Conservation (phyloP, 2,113 vertebrate species). For the Noctilio leporinus region DNA sequence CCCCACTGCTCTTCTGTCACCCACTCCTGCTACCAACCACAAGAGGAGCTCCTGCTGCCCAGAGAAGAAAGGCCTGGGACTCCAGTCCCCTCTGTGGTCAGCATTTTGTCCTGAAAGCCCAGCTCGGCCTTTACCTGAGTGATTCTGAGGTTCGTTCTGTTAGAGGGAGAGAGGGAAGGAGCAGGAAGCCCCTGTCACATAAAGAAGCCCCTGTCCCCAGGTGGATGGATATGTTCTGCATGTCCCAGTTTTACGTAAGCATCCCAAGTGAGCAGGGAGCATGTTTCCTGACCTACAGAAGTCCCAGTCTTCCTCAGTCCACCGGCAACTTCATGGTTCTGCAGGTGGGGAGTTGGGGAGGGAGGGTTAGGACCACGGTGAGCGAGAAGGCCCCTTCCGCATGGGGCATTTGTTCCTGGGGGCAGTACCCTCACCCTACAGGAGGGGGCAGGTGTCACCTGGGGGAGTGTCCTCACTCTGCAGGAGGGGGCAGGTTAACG, state of each 20-base stretch:
- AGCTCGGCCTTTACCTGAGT: no score
- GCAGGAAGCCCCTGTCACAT: fast-evolving
- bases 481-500: no score
- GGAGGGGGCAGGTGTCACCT: no score
- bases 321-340: no score
- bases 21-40: not conserved
- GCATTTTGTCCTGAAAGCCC: not conserved
- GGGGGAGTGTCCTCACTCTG: no score
- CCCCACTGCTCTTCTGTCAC: not conserved
- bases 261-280: no score
- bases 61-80: not conserved
- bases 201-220: not conserved
- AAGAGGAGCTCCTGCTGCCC: not conserved
- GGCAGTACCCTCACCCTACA: no score
- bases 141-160: not conserved
- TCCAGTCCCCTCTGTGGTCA: not conserved
- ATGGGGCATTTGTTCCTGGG: not conserved
- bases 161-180: not conserved
- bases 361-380: not conserved
- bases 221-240: no score
- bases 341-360: not conserved
- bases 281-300: not conserved
- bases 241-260: not conserved
- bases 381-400: not conserved
- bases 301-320: not conserved